phyloP scores from a whole-genome alignment of 2,113 vertebrate genomes.

The Pelodiscus sinensis region DNA sequence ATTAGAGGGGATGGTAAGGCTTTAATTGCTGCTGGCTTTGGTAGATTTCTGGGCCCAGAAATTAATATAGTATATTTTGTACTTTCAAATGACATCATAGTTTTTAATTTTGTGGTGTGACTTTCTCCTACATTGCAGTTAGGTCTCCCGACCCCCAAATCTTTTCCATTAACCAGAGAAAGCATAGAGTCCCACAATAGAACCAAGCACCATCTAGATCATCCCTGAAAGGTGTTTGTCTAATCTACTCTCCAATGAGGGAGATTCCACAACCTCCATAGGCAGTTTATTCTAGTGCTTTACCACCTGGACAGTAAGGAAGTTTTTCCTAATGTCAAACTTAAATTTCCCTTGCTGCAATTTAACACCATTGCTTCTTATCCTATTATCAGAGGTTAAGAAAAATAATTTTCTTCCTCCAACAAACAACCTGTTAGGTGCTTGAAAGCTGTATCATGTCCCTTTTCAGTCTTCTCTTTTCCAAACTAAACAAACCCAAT shows the following conservation, averaged over 20 bases:
- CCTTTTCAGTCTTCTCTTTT: not conserved
- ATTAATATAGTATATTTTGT: slow-evolving; percentile 59
- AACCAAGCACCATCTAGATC: no score
- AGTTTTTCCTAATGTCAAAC: no score
- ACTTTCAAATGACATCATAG: slow-evolving; percentile 42
- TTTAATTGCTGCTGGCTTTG: slow-evolving; percentile 60
- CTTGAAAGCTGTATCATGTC: not conserved
- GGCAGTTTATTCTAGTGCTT: no score
- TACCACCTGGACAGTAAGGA: no score
- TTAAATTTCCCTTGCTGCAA: no score
- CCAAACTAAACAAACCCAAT: not conserved
- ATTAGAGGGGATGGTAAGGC: slow-evolving; percentile 66
- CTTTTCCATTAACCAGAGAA: slow-evolving; percentile 27
- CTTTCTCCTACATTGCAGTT: slow-evolving; percentile 45
- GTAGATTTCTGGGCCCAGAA: slow-evolving; percentile 55
- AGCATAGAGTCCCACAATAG: not conserved
- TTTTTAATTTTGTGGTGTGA: slow-evolving; percentile 58
- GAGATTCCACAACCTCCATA: no score
- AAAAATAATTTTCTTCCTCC: no score
- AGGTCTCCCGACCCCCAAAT: not conserved
- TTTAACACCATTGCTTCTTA: no score
- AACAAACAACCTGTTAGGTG: no score
- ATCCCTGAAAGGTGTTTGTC: no score
- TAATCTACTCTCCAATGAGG: no score
- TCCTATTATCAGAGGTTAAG: no score